These are phyloP conservation scores for Pelobates fuscus DNA, from an alignment of 2,113 vertebrate genomes.

Conservation along the genomic window DNA sequence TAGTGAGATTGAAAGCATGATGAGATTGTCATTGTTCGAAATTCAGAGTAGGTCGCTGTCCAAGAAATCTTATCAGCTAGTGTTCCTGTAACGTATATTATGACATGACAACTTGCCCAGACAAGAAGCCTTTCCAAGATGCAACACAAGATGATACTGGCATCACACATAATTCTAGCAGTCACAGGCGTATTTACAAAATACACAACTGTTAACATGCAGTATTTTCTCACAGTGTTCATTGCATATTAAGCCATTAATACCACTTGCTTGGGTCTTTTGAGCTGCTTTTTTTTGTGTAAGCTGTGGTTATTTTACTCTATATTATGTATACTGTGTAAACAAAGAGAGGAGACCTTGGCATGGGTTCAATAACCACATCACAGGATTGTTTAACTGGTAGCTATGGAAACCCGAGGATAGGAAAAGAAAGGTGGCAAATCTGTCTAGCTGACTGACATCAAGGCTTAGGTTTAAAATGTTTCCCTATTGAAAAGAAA, in stretches of 20 bases:
- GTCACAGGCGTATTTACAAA: neutral
- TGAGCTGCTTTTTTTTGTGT: neutral
- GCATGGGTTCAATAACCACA: conserved; percentile 1
- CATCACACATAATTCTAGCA: neutral
- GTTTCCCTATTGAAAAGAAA: conserved; percentile 1
- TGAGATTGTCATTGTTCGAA: too few relatives aligned
- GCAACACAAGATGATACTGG: neutral
- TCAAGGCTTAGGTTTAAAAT: conserved; percentile 7
- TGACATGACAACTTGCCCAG: neutral
- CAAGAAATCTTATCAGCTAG: too few relatives aligned
- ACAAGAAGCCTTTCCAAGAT: neutral
- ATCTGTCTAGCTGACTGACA: neutral
- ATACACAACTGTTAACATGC: neutral
- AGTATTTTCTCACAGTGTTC: neutral
- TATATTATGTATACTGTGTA: neutral
- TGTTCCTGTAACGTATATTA: neutral
- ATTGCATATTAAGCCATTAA: neutral
- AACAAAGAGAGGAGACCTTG: neutral
- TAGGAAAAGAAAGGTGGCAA: neutral
- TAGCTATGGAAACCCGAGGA: neutral
- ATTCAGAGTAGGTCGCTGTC: neutral
- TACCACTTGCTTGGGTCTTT: neutral
- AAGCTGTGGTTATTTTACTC: neutral
- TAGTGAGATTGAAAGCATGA: too few relatives aligned
- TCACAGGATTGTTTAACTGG: neutral